Evolutionary conservation across 2,888 invertebrate species (phyloP), one percentile per base, ranked within the genome.

Genomic region (Heliconius ismenius): DNA sequence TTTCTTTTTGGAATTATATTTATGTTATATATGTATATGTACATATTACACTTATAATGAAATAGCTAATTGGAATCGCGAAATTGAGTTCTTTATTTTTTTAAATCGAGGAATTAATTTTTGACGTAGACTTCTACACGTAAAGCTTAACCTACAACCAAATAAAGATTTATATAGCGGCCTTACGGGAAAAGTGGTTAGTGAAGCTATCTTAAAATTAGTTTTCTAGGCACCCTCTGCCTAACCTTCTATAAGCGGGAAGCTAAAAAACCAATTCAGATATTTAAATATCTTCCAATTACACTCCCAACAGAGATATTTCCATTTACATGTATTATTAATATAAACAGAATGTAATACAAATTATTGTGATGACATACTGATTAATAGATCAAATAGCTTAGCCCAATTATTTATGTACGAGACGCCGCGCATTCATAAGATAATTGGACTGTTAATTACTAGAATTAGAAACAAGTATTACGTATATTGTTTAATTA

Each of bases 321-420:
- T 0, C 11, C 36, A n/a, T 32, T 21, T 24, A 39, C 13, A 24
- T 39, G 39, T 67, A 24, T 39, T 67, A 67, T 24, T 24, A 67
- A 39, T 65, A 65, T 39, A 67, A 67, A 67, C 43, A 39, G 18
- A 67, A 67, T 67, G 24, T 67, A 24, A 39, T 67, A 67, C 62
- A 60, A 73, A 62, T 73, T 62, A 73, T 73, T 73, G 73, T 43
- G 60, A 73, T 73, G 62, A 73, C 26, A 62, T 60, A 24, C 7
- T 32, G 60, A 60, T 73, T 62, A 73, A 73, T 73, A 62, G 73
- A 73, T 73, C 73, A 62, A 73, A 73, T 62, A 73, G 43, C 62
- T 73, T 43, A 73, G 39, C 13, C n/a, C 11, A 62, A 21, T 62
- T 73, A 62, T 62, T 62, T 60, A 73, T 11, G 62, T 60, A 62